Base-by-base conservation (phyloP, 2,113 vertebrate species). In the Gyps fulvus region DNA sequence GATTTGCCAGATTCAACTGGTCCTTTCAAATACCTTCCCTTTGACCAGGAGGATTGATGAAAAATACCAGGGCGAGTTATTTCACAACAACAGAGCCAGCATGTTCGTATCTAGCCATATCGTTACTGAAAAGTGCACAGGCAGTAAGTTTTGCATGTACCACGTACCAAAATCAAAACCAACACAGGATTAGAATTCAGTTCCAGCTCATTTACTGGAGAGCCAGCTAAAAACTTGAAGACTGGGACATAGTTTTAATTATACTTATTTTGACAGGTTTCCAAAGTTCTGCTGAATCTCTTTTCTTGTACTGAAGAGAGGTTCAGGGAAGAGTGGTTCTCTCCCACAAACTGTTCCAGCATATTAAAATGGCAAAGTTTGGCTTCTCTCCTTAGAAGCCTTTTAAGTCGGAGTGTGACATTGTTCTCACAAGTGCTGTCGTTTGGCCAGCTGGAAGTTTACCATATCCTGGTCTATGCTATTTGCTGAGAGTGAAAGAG, bases 301-400 rank as follows among this genome's bases (percentile, higher is more conserved):
- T 65, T 66, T 84, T 83, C 27, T 87, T 1, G 0, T 70, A 31
- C 32, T 81, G 59, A 83, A 58, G 80, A 54, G 55, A 55, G 7
- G 29, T 36, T 85, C 55, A 52, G 34, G 72, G 59, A 61, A 59
- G 47, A 93, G 38, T n/a, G 22, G 17, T 77, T 86, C 47, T 55
- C 32, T 65, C 87, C 66, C 73, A 84, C 15, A 76, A 25, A 90
- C 87, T 67, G 26, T 89, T 85, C 69, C 78, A 84, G 85, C 91
- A 83, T 87, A 79, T 84, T 90, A 93, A 97, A 95, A 73, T 8
- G 7, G 52, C 54, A 62, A 61, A 96, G 47, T 92, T 73, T 94
- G 85, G 70, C 43, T 94, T 95, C 65, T 82, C 26, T 93, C 67
- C 91, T 89, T 73, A 73, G 83, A 32, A 72, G 38, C 61, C 59